These are phyloP conservation scores for Meloidogyne floridensis DNA, from an alignment of 1,140 invertebrate species.

Conservation along the genomic window DNA sequence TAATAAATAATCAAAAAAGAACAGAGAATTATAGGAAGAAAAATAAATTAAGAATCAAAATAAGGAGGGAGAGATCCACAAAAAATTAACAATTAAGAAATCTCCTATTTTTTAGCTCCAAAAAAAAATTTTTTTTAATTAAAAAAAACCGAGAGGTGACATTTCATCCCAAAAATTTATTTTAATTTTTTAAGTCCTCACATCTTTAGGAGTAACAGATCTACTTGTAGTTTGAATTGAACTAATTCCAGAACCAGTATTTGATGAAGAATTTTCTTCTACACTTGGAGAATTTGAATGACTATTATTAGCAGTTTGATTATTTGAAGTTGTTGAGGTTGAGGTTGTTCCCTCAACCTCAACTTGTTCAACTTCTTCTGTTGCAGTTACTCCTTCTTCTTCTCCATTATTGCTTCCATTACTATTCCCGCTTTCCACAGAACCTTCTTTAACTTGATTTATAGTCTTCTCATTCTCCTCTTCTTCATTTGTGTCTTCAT, in stretches of 20 bases:
- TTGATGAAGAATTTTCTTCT: conserved; percentile 14
- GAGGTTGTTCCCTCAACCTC: background rate
- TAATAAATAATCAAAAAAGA: too few relatives aligned
- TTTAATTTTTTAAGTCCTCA: background rate
- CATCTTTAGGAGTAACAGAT: conserved; percentile 43
- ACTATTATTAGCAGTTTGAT: background rate
- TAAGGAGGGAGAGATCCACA: too few relatives aligned
- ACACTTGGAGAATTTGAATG: background rate
- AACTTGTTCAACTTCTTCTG: too few relatives aligned
- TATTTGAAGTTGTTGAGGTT: background rate
- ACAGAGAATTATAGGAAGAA: too few relatives aligned
- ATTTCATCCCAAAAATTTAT: too few relatives aligned
- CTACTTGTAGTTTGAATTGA: conserved; percentile 41
- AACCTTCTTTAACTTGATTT: background rate
- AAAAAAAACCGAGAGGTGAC: background rate
- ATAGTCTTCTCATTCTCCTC: background rate
- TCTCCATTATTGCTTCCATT: too few relatives aligned
- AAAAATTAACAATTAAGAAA: too few relatives aligned
- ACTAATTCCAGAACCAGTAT: conserved; percentile 33
- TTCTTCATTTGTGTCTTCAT: conserved; percentile 13
- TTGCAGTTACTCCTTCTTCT: too few relatives aligned
- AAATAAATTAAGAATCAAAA: too few relatives aligned
- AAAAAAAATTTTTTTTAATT: background rate
- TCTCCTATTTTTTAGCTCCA: too few relatives aligned
- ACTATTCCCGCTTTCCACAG: background rate